Base-by-base conservation (phyloP, 37 sponge, comb jelly and placozoan genomes). In the Oopsacas minuta region DNA sequence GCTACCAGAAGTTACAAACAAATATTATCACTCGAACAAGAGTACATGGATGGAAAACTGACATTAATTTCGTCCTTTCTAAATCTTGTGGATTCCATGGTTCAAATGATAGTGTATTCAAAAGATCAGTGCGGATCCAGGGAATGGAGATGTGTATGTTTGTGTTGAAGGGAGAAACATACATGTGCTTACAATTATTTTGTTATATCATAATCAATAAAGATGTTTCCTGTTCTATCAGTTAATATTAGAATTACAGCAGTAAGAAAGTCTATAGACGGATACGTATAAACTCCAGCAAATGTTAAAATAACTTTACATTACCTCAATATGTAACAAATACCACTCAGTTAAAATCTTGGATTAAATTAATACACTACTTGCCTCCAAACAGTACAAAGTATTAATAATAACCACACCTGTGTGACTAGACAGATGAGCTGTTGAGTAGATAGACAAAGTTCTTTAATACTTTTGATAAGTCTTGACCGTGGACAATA, bases 391-490 rank as follows among this genome's bases (percentile, higher is more conserved):
- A 42, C 15, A 42, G 8, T 42, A 42, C 15, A 42, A n/a, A n/a
- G n/a, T n/a, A 42, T 42, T 42, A 42, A 42, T 42, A 17, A 42
- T 17, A 42, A 15, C 12, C 8, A 42, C 15, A 42, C 15, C 49
- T 42, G 49, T n/a, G n/a, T n/a, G n/a, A n/a, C 75, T 61, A 61
- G 30, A 61, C 75, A 25, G 17, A 20, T 5, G 75, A 61, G 75
- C 75, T 61, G 75, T n/a, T 61, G 30, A 61, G 75, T 25, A 61
- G 75, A 34, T 61, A 61, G 22, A 61, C 28, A 34, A 61, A 61
- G 75, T 61, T 61, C 75, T 61, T 61, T 34, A 61, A 61, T 20
- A 61, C 75, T 12, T 61, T 61, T 25, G 30, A 61, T 61, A 61
- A n/a, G 75, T 61, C 30, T 42, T 42, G 49, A 25, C 75, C 75